Base-by-base conservation (phyloP, 1,140 invertebrate genomes). In the Zaprionus davidi region DNA sequence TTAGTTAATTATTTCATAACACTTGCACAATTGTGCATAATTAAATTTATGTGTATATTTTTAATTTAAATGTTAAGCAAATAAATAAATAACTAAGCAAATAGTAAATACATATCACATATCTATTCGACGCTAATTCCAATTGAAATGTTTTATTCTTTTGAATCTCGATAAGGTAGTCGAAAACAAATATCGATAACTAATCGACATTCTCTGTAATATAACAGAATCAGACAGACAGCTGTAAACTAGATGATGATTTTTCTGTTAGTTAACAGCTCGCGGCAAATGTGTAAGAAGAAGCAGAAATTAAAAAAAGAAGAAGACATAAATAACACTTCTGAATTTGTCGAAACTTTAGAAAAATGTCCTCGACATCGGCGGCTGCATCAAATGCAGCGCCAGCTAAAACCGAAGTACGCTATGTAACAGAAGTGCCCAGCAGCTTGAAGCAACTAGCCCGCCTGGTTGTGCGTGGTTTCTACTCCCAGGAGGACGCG, bases 401-500 rank as follows among this genome's bases (percentile, higher is more conserved):
- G 26, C 76, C 84, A 24, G 56, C 85, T 22, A 88, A 88, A 68
- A 26, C 73, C 28, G 85, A 90, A 62, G 81, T 82, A 36, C 76
- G 79, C 36, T 92, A 91, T 55, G 96, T 97, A 1, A 97, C 96
- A 6, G 97, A 98, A 94, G 96, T 98, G 28, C 97, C 97, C 6
- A 97, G 96, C 88, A 97, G 96, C 90, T 94, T 99, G 22, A 98
- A 99, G 92, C 96, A 98, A 93, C 93, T 99, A 59, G 97, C 98
- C 41, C 94, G 98, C 68, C 94, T 98, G 15, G 97, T 99, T 28
- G 97, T 98, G 0, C 93, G 98, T 81, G 98, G 97, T 26, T 99
- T 99, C 93, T 99, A 99, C 92, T 95, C 95, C 2, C 96, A 97
- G 78, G 98, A 99, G 94, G 98, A 99, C 94, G 95, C 97, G 2